Base-by-base conservation (phyloP, 2,888 invertebrate species). In the Drosophila monieri region DNA sequence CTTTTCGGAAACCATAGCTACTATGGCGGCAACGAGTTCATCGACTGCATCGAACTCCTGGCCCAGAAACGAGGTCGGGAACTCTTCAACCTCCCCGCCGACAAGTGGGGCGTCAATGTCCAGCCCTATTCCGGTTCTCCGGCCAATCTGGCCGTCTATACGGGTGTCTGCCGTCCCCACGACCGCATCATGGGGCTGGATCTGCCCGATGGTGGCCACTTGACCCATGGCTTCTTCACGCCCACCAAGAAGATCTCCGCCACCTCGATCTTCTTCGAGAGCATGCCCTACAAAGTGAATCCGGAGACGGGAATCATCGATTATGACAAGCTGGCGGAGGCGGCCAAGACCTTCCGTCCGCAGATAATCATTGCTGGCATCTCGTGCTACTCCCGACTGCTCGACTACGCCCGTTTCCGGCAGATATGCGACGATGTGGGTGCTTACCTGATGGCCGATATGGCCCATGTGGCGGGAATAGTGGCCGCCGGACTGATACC, bases 131-230 rank as follows among this genome's bases (percentile, higher is more conserved):
- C 98, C 59, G 95, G 95, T 0, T 97, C 97, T 8, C 99, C 99
- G 15, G 99, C 98, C 2, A 99, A 99, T 92, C 96, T 99, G 91
- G 98, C 98, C 3, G 98, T 98, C 6, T 99, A 98, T 91, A 98
- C 99, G 4, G 98, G 94, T 8, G 57, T 97, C 10, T 94, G 95
- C 56, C 96, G 97, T 77, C 98, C 99, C 2, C 98, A 98, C 91
- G 98, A 97, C 48, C 94, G 99, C 62, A 98, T 99, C 84, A 99
- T 99, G 99, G 97, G 98, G 0, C 92, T 99, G 55, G 98, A 99
- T 92, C 93, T 99, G 64, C 98, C 98, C 1, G 99, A 99, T 90
- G 99, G 99, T 77, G 99, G 99, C 0, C 99, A 99, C 92, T 94
- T 97, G 73, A 97, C 97, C 5, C 97, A 98, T 81, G 96, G 96